These are phyloP conservation scores for Chromoteleia sp. DNA, from an alignment of 2,888 invertebrate genomes.

Conservation along the genomic window DNA sequence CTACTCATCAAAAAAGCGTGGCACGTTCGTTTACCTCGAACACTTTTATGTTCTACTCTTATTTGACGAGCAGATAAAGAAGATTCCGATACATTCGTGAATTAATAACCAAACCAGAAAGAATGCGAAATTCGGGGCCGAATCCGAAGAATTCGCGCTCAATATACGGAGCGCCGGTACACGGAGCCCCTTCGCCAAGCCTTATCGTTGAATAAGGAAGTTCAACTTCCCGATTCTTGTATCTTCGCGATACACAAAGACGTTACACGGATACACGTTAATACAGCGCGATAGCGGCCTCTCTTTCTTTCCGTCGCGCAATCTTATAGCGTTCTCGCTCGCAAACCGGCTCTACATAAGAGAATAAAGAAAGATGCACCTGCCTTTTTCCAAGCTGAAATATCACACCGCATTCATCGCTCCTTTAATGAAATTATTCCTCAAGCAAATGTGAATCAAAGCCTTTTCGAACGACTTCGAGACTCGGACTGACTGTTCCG, in stretches of 20 bases:
- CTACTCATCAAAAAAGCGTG: constrained; percentile 62
- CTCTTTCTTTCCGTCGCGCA: constrained; percentile 33
- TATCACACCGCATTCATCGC: constrained; percentile 63
- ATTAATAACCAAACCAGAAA: constrained; percentile 44
- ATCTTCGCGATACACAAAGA: constrained; percentile 70
- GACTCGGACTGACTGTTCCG: constrained; percentile 4
- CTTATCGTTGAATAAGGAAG: constrained; percentile 71
- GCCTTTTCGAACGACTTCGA: constrained; percentile 6
- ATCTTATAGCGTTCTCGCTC: constrained; percentile 63
- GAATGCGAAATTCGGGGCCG: constrained; percentile 26
- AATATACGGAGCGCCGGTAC: constrained; percentile 33
- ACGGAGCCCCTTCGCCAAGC: constrained; percentile 48
- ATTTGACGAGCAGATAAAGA: constrained; percentile 37
- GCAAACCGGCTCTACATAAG: constrained; percentile 71
- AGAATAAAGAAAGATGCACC: constrained; percentile 73
- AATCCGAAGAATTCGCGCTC: constrained; percentile 45
- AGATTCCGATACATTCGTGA: constrained; percentile 34
- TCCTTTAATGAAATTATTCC: constrained; percentile 59
- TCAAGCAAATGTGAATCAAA: constrained; percentile 46
- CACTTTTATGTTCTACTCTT: constrained; percentile 49
- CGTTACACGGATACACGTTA: constrained; percentile 69
- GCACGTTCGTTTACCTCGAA: constrained; percentile 63
- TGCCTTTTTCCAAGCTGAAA: constrained; percentile 71
- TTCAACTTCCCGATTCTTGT: constrained; percentile 71
- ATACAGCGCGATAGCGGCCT: constrained; percentile 62